Base-by-base conservation (phyloP, 2,797 vertebrate species). In the Pampus argenteus region DNA sequence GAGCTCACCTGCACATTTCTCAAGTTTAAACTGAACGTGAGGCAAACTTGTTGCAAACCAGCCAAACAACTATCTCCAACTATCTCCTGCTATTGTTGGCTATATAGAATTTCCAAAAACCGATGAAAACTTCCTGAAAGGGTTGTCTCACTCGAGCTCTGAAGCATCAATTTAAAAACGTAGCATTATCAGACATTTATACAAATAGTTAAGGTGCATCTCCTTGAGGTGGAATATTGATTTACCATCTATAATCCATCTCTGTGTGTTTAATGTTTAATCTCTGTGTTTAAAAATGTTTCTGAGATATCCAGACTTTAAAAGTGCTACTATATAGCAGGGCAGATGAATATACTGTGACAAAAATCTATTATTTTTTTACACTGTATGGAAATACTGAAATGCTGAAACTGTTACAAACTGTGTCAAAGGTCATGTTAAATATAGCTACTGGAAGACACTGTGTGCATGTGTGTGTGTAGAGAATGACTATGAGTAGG, bases 401-500 rank as follows among this genome's bases (percentile, higher is more conserved):
- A 67, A 61, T 40, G 26, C 15, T 42, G n/a, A n/a, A 61, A 51
- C 5, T 45, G 4, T 50, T 29, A 31, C 11, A 36, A 59, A 69
- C 40, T 23, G 60, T 56, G 63, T 58, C 15, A 31, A 40, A 38
- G 61, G 44, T 54, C 23, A 38, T 40, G 45, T 50, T 79, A 68
- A 58, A 45, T 45, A 63, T 50, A 78, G 31, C 67, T 38, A 62
- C 42, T 69, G 62, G 56, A 74, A 68, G 73, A 81, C 73, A 18
- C 59, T 67, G 66, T 54, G 23, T 68, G 38, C 50, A 44, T 60
- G 62, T 66, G 7, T 31, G 58, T 47, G 38, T 52, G 23, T 29
- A 26, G 42, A 34, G 44, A 55, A 59, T 74, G 61, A 66, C 52
- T 15, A 45, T 34, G 59, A 76, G 79, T 64, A 58, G 82, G 68